Base-by-base conservation (phyloP, 2,888 invertebrate genomes). In the Pandemis cinnamomeana region DNA sequence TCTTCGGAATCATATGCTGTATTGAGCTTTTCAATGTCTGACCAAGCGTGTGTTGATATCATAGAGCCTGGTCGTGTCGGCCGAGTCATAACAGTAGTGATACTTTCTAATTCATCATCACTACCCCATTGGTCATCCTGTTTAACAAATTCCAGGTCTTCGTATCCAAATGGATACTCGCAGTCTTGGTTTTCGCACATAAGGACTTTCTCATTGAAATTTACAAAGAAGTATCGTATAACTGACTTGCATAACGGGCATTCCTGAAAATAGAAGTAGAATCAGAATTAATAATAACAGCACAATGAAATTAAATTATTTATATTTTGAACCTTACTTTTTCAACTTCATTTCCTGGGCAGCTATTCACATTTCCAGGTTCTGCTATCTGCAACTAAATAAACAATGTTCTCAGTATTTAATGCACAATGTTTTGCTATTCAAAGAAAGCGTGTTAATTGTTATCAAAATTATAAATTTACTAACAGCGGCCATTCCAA, bases 111-210 rank as follows among this genome's bases (percentile, higher is more conserved):
- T n/a, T 87, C 84, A 53, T 80, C 81, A 6, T 79, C 72, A 0
- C 71, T 77, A 3, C 79, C 71, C 6, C 74, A 66, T 0, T 84
- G 83, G 44, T 81, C 77, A 27, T 87, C 84, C n/a, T 82, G 80
- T 75, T 81, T 79, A 0, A 86, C 79, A 71, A 88, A 82, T 46
- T 87, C 81, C 0, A 89, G 67, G 0, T 90, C 85, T 55, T 88
- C 86, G 64, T 84, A 80, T 0, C 87, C 89, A 78, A 90, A 92
- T 13, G 92, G 92, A 76, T 84, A 93, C 2, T 86, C 86, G 74
- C 93, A 93, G 2, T 81, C 77, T 0, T 77, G 67, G 67, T 92
- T 90, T 67, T 88, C 87, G 77, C 93, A 93, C 89, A 92, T 89
- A 1, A 85, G 69, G 20, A 92, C 72, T 79, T 89, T 89, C 53